phyloP scores from a whole-genome alignment of 2,113 vertebrate genomes.

The Saiga tatarica region DNA sequence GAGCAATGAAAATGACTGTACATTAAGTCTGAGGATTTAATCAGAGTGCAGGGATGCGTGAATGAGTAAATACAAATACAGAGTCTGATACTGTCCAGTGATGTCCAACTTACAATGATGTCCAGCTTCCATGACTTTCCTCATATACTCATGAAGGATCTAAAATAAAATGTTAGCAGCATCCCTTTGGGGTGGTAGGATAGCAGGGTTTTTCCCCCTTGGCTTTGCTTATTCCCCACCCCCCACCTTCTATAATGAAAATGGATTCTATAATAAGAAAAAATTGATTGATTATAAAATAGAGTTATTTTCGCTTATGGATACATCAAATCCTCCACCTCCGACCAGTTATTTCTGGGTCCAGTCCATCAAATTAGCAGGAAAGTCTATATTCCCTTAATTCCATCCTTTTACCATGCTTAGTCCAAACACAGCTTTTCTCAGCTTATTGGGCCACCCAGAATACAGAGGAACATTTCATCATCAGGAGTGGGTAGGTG shows the following conservation, averaged over 20 bases:
- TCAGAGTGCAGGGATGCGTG: neutral
- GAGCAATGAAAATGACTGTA: neutral
- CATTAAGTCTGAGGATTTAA: neutral
- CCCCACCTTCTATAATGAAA: neutral
- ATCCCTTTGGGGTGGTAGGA: neutral
- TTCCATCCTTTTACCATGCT: neutral
- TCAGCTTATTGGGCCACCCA: neutral
- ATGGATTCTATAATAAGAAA: neutral
- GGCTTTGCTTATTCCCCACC: neutral
- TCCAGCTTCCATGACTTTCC: neutral
- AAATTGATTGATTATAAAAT: slow-evolving; percentile 14
- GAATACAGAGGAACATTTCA: neutral
- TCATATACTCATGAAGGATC: neutral
- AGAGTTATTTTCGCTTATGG: neutral
- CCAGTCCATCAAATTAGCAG: neutral
- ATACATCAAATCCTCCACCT: neutral
- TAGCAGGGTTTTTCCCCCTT: neutral
- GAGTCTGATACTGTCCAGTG: neutral
- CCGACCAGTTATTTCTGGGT: neutral
- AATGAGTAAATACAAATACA: neutral
- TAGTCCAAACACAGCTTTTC: neutral
- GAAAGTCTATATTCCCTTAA: neutral
- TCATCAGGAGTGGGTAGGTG: neutral
- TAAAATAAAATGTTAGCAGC: slow-evolving; percentile 7
- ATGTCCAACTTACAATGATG: neutral